Percentiles rank a stretch among this genome's conserved stretches.
Evolutionary conservation across 2,888 invertebrate genomes (phyloP).

Genomic region (Himalopsyche tibetana): DNA sequence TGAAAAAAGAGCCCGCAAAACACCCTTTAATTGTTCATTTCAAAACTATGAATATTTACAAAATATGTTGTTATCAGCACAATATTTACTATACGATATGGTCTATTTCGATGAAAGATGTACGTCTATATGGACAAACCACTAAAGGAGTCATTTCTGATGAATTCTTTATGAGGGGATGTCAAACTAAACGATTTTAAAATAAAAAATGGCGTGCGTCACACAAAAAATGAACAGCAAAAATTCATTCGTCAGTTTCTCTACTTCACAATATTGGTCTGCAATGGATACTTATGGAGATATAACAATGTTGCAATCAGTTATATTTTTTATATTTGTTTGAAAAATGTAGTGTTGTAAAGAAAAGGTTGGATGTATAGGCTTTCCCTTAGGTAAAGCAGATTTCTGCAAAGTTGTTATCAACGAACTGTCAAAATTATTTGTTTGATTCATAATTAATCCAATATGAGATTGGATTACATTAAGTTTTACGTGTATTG

Average conservation of each 20-base stretch:
- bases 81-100: neutral
- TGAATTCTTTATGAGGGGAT: slow-evolving; percentile 13
- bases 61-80: too few relatives aligned
- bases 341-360: slow-evolving; percentile 28
- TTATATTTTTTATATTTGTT: slow-evolving; percentile 7
- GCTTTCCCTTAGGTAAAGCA: slow-evolving; percentile 9
- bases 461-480: too few relatives aligned
- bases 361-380: slow-evolving; percentile 24
- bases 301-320: slow-evolving; percentile 25
- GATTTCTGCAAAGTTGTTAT: neutral
- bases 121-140: slow-evolving; percentile 16
- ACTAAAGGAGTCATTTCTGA: slow-evolving; percentile 1
- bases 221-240: slow-evolving; percentile 32
- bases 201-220: slow-evolving; percentile 39
- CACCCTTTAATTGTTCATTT: too few relatives aligned
- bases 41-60: too few relatives aligned
- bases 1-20: too few relatives aligned
- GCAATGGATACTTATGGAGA: slow-evolving; percentile 14
- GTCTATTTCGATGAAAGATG: slow-evolving; percentile 17
- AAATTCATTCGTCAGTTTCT: slow-evolving; percentile 23
- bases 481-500: too few relatives aligned
- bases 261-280: slow-evolving; percentile 37
- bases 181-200: slow-evolving; percentile 16
- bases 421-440: too few relatives aligned
- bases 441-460: too few relatives aligned